These are phyloP conservation scores for Danaus plexippus DNA, from an alignment of 1,140 invertebrate species.

Conservation along the genomic window DNA sequence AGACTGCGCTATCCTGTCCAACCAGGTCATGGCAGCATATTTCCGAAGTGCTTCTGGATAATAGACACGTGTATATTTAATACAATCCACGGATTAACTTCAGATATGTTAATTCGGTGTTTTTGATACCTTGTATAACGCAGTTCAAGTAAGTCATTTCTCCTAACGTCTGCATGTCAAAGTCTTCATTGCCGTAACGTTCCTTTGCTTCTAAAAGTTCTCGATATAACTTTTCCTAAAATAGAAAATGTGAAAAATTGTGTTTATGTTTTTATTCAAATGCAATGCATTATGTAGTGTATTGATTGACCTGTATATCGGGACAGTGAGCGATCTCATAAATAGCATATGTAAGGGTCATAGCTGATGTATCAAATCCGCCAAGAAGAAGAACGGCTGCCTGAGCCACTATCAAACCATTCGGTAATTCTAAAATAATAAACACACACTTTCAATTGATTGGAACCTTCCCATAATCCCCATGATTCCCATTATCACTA, in stretches of 20 bases:
- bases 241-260: constrained; percentile 1
- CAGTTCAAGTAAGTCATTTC: constrained; percentile 24
- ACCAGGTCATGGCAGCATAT: constrained; percentile 67
- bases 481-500: not conserved
- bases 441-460: no score
- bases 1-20: constrained; percentile 51
- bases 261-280: no score
- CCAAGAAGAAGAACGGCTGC: constrained; percentile 32
- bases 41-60: constrained; percentile 71
- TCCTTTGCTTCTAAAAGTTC: constrained; percentile 21
- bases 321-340: constrained; percentile 34
- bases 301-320: constrained; percentile 29
- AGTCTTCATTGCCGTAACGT: constrained; percentile 14
- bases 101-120: no score
- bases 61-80: no score
- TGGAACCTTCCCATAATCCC: no score
- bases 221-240: constrained; percentile 34
- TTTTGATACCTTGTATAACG: constrained; percentile 23
- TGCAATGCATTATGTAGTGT: no score
- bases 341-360: constrained; percentile 18
- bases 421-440: no score
- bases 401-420: constrained; percentile 24
- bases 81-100: no score
- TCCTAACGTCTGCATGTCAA: constrained; percentile 17
- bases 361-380: constrained; percentile 34